Percentiles rank a stretch among this genome's conserved stretches.
phyloP scores from a whole-genome alignment of 2,113 vertebrate species.

The Trichechus manatus region DNA sequence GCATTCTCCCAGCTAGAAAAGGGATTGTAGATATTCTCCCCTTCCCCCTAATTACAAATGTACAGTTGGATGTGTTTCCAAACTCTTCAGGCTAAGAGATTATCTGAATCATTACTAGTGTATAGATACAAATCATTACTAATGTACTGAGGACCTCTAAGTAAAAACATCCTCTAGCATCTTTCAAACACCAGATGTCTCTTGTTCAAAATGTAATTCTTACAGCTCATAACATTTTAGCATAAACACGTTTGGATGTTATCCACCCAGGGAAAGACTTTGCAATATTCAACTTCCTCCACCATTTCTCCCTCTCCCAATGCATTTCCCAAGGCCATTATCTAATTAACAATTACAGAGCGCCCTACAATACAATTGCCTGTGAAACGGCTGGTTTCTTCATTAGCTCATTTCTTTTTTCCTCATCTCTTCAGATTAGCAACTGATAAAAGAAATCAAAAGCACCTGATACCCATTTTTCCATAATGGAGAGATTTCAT shows the following conservation, averaged over 20 bases:
- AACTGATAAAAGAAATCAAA: constrained; percentile 75
- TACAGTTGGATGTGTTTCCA: not conserved
- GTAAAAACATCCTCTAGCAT: constrained; percentile 4
- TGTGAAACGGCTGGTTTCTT: constrained; percentile 55
- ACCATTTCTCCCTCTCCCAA: not conserved
- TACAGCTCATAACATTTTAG: constrained; percentile 36
- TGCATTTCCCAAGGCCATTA: constrained; percentile 67
- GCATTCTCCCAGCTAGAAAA: constrained; percentile 15
- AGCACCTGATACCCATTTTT: constrained; percentile 78
- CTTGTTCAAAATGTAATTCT: constrained; percentile 24
- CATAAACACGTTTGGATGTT: constrained; percentile 23
- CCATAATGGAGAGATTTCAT: constrained; percentile 63
- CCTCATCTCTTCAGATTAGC: constrained; percentile 70
- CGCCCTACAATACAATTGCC: constrained; percentile 52
- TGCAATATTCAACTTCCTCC: constrained; percentile 7
- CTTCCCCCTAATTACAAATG: not conserved
- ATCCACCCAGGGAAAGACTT: constrained; percentile 49
- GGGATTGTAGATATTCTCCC: not conserved
- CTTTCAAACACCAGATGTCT: not conserved
- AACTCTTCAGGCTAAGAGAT: constrained; percentile 9
- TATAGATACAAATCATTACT: constrained; percentile 42
- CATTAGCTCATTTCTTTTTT: constrained; percentile 63
- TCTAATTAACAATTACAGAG: constrained; percentile 70
- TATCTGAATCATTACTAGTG: constrained; percentile 9
- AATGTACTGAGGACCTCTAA: not conserved